Evolutionary conservation across 1,140 invertebrate genomes (phyloP).

Genomic region (Marisa cornuarietis): DNA sequence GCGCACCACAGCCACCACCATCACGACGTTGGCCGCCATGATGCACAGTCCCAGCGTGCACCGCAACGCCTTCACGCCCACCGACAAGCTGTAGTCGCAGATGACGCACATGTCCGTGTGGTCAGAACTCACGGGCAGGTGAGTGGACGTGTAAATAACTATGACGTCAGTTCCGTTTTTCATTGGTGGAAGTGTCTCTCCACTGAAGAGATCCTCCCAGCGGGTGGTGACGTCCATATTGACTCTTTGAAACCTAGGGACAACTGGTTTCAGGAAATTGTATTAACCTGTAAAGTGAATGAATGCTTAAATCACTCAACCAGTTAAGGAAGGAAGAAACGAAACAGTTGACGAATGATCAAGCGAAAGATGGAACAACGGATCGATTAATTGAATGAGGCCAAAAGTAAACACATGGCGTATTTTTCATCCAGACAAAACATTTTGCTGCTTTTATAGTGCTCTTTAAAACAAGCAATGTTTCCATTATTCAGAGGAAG

Average conservation of each 20-base stretch:
- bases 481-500: too few species aligned
- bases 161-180: background rate
- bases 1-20: background rate
- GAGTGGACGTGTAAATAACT: background rate
- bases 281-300: too few species aligned
- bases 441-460: too few species aligned
- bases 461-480: too few species aligned
- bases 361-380: too few species aligned
- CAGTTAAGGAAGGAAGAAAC: too few species aligned
- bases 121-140: background rate
- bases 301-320: too few species aligned
- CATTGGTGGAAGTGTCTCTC: background rate
- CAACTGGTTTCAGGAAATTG: background rate
- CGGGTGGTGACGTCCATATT: background rate
- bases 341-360: too few species aligned
- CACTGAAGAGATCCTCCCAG: background rate
- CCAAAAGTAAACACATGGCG: too few species aligned
- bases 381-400: too few species aligned
- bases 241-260: background rate
- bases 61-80: background rate
- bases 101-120: background rate
- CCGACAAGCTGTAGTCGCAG: background rate
- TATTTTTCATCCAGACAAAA: too few species aligned
- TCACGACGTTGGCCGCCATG: background rate
- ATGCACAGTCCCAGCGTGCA: background rate